Conservation (phyloP, 2,113 vertebrate genomes). For the rat (Rattus norvegicus) region DNA sequence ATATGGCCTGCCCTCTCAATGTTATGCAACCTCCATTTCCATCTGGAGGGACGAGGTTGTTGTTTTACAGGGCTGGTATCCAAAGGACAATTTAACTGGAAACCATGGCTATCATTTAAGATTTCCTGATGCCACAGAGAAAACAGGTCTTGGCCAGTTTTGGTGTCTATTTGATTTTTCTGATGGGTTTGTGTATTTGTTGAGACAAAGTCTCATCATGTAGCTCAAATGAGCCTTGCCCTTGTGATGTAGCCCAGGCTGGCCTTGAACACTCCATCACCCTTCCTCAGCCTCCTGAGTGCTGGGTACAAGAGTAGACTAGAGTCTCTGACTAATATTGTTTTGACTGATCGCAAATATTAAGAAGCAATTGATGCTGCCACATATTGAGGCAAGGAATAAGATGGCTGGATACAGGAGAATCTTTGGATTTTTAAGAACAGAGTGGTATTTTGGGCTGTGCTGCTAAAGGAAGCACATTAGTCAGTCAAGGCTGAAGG, state of each 20-base stretch:
- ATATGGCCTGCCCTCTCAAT: background rate
- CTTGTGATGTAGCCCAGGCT: background rate
- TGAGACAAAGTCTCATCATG: background rate
- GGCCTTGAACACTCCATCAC: background rate
- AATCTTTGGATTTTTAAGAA: background rate
- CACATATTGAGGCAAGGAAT: background rate
- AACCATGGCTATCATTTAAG: background rate
- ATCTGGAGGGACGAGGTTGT: background rate
- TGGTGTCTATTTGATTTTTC: background rate
- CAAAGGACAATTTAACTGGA: background rate
- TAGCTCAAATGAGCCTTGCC: background rate
- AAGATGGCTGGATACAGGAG: background rate
- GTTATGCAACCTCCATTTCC: background rate
- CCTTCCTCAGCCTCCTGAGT: background rate
- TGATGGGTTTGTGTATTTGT: background rate
- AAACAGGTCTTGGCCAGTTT: background rate
- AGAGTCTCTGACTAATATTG: background rate
- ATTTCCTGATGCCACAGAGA: background rate
- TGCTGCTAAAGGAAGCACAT: background rate
- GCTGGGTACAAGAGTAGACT: background rate
- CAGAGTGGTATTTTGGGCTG: background rate
- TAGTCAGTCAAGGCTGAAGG: background rate
- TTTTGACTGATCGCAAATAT: background rate
- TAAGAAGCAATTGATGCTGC: background rate
- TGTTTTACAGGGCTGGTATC: background rate